Evolutionary conservation across 2,888 invertebrate species (phyloP).

Genomic region (Cephonodes hylas): DNA sequence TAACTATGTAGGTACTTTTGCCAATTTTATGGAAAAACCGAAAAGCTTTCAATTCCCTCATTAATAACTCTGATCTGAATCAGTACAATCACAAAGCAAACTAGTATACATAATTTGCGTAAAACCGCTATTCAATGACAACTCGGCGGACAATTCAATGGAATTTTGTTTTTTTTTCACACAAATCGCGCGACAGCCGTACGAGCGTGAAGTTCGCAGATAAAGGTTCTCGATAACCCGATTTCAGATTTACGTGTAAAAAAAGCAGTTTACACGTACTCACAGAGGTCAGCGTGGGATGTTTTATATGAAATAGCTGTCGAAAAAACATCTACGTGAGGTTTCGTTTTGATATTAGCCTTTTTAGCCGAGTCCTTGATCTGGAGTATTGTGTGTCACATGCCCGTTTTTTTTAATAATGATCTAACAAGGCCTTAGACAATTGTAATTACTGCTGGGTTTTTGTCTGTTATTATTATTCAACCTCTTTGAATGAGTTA

Average conservation of each 20-base stretch:
- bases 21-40: too few relatives aligned
- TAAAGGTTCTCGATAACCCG: conserved; percentile 38
- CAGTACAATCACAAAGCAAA: background rate
- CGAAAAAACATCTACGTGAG: conserved; percentile 32
- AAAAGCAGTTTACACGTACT: conserved; percentile 24
- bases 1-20: too few relatives aligned
- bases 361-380: conserved; percentile 1
- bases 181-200: conserved; percentile 29
- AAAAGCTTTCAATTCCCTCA: too few relatives aligned
- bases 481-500: too few relatives aligned
- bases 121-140: conserved; percentile 39
- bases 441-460: background rate
- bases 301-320: conserved; percentile 17
- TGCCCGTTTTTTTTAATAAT: background rate
- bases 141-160: conserved; percentile 25
- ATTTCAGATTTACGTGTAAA: conserved; percentile 26
- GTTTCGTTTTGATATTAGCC: conserved; percentile 17
- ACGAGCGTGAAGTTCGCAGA: conserved; percentile 44
- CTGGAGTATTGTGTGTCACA: background rate
- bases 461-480: too few relatives aligned
- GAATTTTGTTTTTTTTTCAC: conserved; percentile 28
- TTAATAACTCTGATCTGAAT: background rate
- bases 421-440: background rate
- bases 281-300: conserved; percentile 22
- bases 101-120: conserved; percentile 41